A percentile compares a stretch with the other conserved stretches of the same genome.
phyloP scores from a whole-genome alignment of 2,113 vertebrate species.

The Hydrolagus affinis region DNA sequence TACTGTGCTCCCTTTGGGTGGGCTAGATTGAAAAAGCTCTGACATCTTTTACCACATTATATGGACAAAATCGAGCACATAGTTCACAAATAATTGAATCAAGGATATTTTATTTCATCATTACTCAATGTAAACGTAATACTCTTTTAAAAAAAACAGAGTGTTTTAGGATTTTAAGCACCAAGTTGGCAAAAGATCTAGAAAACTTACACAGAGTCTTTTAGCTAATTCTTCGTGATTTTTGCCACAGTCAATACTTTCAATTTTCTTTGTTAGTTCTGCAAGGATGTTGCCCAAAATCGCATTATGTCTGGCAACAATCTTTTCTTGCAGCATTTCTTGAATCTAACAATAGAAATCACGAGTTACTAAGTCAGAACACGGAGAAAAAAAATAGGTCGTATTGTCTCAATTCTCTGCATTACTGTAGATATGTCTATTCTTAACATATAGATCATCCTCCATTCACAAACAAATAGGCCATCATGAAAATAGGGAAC shows the following conservation, averaged over 20 bases:
- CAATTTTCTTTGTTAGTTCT: conserved; percentile 27
- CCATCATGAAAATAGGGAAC: neutral
- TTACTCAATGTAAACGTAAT: too few species aligned
- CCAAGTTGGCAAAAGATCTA: neutral
- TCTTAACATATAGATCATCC: neutral
- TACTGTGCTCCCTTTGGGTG: neutral
- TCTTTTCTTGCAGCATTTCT: neutral
- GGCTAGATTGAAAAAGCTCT: neutral
- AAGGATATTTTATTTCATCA: too few species aligned
- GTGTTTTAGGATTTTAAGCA: neutral
- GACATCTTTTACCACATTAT: too few species aligned
- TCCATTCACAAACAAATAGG: neutral
- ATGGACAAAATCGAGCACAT: too few species aligned
- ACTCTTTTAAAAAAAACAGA: neutral
- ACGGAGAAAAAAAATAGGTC: neutral
- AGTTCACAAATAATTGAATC: too few species aligned
- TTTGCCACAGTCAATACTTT: conserved; percentile 19
- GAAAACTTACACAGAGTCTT: conserved; percentile 31
- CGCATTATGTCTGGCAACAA: neutral
- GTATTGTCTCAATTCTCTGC: neutral
- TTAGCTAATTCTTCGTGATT: conserved; percentile 3
- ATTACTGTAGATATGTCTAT: neutral
- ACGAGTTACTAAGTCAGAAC: neutral
- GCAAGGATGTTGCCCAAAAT: conserved; percentile 27
- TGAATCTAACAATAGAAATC: conserved; percentile 13